These are phyloP conservation scores for Channa maculata DNA, from an alignment of 2,113 vertebrate species.

Conservation along the genomic window DNA sequence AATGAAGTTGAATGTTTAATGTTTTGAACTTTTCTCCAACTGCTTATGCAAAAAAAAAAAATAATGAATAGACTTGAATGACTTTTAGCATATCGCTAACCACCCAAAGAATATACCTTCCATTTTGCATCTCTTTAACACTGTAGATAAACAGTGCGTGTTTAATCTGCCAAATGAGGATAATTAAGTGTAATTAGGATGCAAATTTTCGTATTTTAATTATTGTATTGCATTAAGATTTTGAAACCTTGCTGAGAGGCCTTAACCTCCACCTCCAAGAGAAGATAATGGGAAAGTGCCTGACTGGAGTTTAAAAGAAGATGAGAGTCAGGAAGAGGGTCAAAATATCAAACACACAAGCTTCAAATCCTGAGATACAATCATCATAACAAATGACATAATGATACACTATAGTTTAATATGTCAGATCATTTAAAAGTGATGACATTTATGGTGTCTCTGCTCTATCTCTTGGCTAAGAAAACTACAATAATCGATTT, in stretches of 20 bases:
- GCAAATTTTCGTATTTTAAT: slow-evolving; percentile 8
- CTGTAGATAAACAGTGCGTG: not conserved
- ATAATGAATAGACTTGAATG: no score
- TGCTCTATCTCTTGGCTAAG: slow-evolving; percentile 13
- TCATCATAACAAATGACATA: slow-evolving; percentile 17
- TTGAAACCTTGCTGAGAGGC: slow-evolving; percentile 12
- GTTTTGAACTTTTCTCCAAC: no score
- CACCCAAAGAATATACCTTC: not conserved
- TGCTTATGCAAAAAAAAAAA: no score
- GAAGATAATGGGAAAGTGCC: slow-evolving; percentile 9
- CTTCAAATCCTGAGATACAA: slow-evolving; percentile 36
- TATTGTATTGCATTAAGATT: slow-evolving; percentile 28
- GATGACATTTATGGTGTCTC: slow-evolving; percentile 16
- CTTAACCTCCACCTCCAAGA: slow-evolving; percentile 18
- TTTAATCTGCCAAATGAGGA: not conserved
- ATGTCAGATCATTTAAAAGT: slow-evolving; percentile 2
- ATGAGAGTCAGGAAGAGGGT: not conserved
- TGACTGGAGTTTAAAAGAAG: not conserved
- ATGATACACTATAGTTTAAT: slow-evolving; percentile 15
- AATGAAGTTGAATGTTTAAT: no score
- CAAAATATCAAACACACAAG: slow-evolving; percentile 15
- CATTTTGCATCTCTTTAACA: not conserved
- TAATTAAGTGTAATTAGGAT: slow-evolving; percentile 7
- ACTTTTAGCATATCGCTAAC: no score
- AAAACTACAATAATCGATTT: slow-evolving; percentile 61